phyloP scores from a whole-genome alignment of 2,797 vertebrate genomes.

The Gobio occitaniae region DNA sequence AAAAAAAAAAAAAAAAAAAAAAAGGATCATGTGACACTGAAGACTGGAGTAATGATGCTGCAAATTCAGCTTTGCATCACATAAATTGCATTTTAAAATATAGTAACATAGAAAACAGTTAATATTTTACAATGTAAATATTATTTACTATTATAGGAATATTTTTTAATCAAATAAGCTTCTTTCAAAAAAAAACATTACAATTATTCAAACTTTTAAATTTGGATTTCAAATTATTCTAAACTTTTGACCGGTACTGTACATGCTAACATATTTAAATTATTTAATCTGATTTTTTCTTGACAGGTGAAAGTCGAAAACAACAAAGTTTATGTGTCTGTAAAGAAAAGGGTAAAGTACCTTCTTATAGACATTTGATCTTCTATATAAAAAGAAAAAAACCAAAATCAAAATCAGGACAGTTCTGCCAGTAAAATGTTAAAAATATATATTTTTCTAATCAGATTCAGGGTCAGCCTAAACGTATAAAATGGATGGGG shows the following conservation, averaged over 20 bases:
- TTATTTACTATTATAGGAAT: too few species aligned
- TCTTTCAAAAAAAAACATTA: too few species aligned
- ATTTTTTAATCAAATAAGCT: too few species aligned
- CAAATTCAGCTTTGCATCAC: not conserved
- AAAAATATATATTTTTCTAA: conserved; percentile 4
- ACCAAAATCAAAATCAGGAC: not conserved
- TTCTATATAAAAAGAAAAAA: not conserved
- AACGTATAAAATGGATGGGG: conserved; percentile 74
- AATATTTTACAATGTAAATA: too few species aligned
- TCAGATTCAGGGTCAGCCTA: conserved; percentile 71
- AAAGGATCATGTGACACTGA: not conserved
- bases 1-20: not conserved
- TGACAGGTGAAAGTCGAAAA: conserved; percentile 81
- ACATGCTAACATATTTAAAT: not conserved
- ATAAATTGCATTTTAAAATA: too few species aligned
- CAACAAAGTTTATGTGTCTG: conserved; percentile 80
- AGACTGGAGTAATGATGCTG: not conserved
- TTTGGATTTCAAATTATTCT: not conserved
- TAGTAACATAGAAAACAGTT: not conserved
- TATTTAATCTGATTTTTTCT: not conserved
- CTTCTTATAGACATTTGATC: not conserved
- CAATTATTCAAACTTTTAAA: too few species aligned
- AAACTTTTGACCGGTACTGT: not conserved
- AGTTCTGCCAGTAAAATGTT: conserved; percentile 2
- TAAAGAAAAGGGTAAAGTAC: conserved; percentile 79